Percentiles rank a stretch among this genome's conserved stretches.
phyloP scores from a whole-genome alignment of 2,113 vertebrate species.

The Bufo bufo region DNA sequence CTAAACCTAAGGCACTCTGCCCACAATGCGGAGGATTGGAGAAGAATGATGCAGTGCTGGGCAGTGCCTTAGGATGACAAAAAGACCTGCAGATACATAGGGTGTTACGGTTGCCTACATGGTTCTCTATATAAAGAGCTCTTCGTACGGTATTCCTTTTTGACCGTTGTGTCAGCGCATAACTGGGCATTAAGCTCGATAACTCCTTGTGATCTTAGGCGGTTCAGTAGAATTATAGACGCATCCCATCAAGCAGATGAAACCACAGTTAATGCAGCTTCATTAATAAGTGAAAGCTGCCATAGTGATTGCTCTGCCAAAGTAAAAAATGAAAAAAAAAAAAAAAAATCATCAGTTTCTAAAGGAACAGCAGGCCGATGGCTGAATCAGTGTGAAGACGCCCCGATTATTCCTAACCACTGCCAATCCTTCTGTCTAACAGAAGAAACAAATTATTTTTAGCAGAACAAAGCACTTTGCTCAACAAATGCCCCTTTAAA shows the following conservation, averaged over 20 bases:
- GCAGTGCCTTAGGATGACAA: too few species aligned
- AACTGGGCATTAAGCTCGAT: not conserved
- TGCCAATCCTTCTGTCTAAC: not conserved
- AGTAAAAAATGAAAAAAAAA: conserved; percentile 4
- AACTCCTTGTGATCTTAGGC: not conserved
- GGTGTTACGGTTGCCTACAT: too few species aligned
- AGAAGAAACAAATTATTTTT: not conserved
- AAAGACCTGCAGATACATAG: too few species aligned
- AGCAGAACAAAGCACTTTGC: not conserved
- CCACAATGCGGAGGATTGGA: too few species aligned
- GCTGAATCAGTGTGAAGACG: conserved; percentile 12
- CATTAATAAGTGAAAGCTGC: conserved; percentile 23
- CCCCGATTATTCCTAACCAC: not conserved
- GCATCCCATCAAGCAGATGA: not conserved
- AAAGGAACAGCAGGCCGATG: conserved; percentile 15
- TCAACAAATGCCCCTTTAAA: conserved; percentile 11
- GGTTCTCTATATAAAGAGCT: too few species aligned
- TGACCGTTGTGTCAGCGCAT: too few species aligned
- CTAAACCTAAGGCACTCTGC: too few species aligned
- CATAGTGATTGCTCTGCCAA: not conserved
- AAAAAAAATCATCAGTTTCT: not conserved
- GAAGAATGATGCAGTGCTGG: too few species aligned
- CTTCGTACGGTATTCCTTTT: too few species aligned
- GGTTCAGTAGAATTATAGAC: not conserved
- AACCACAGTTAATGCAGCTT: not conserved